These are phyloP conservation scores for Zaprionus vittiger DNA, from an alignment of 1,140 invertebrate genomes.

Conservation along the genomic window DNA sequence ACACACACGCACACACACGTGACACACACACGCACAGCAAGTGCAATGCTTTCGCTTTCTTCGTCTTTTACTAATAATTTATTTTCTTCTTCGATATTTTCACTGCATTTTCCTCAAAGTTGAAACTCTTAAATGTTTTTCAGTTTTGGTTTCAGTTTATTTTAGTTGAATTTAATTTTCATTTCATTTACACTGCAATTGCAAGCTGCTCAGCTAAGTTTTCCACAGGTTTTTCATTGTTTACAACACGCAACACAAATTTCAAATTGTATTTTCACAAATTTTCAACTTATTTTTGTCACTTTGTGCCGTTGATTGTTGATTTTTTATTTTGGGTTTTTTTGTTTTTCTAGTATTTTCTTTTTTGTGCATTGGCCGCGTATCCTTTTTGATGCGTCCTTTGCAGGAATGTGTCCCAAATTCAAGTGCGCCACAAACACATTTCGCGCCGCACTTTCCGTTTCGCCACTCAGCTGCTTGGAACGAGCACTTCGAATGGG, in stretches of 20 bases:
- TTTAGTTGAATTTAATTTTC: conserved; percentile 7
- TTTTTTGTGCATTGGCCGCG: conserved; percentile 23
- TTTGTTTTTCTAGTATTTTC: conserved; percentile 22
- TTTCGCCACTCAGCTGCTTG: conserved; percentile 69
- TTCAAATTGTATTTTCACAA: background rate
- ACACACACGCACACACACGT: conserved; percentile 34
- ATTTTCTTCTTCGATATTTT: background rate
- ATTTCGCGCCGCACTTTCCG: conserved; percentile 71
- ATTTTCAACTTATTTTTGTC: conserved; percentile 16
- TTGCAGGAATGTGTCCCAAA: conserved; percentile 82
- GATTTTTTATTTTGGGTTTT: background rate
- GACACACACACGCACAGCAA: conserved; percentile 21
- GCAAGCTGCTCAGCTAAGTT: conserved; percentile 22
- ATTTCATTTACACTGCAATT: conserved; percentile 2
- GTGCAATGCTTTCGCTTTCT: conserved; percentile 48
- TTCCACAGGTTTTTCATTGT: conserved; percentile 49
- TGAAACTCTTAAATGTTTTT: conserved; percentile 1
- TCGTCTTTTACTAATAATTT: background rate
- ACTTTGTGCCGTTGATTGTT: conserved; percentile 15
- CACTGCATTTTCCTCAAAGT: conserved; percentile 9
- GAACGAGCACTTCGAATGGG: conserved; percentile 56
- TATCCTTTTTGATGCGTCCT: conserved; percentile 64
- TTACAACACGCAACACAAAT: background rate
- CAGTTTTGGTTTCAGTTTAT: background rate
- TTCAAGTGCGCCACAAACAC: conserved; percentile 81